Base-by-base conservation (phyloP, 2,797 vertebrate genomes). In the Gephyroberyx darwinii region DNA sequence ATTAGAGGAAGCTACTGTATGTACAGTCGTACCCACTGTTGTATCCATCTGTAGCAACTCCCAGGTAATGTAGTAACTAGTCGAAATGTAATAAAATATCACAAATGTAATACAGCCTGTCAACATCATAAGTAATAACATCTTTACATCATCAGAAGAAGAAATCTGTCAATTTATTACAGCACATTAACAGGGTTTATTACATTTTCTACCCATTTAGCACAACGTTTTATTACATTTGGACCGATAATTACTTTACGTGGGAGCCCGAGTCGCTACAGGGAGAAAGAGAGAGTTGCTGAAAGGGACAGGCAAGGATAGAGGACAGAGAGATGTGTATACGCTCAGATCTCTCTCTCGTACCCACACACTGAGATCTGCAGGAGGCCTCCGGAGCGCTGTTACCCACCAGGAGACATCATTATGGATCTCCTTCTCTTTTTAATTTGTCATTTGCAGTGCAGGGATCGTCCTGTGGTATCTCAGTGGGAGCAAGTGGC, bases 401-500 rank as follows among this genome's bases (percentile, higher is more conserved):
- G 55, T 52, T 69, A 30, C 68, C 68, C 68, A 2, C 67, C 20
- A 39, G 5, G 64, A 78, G 50, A 60, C 69, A 50, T 81, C 72
- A 5, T 65, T 69, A 54, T 1, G 37, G 22, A 66, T 77, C 82
- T 54, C 37, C 19, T 4, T 43, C 67, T 69, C 52, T 60, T 55
- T 78, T 67, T 84, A 72, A 79, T 84, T 75, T 63, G 58, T 79
- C 47, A 31, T 47, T 37, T 64, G 73, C 2, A 0, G 50, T 1
- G 65, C 6, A 7, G 19, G 47, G 1, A 48, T 47, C 2, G n/a
- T 54, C 54, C 54, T 2, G 1, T 4, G 1, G 50, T 5, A 5
- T 37, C 69, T 60, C 55, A 1, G 39, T n/a, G 9, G 61, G 63
- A 53, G 67, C 33, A 8, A 35, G 33, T 8, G 7, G 33, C 33